Evolutionary conservation across 2,113 vertebrate species (phyloP), one percentile per base, ranked within the genome.

Genomic region (Zapus hudsonius): DNA sequence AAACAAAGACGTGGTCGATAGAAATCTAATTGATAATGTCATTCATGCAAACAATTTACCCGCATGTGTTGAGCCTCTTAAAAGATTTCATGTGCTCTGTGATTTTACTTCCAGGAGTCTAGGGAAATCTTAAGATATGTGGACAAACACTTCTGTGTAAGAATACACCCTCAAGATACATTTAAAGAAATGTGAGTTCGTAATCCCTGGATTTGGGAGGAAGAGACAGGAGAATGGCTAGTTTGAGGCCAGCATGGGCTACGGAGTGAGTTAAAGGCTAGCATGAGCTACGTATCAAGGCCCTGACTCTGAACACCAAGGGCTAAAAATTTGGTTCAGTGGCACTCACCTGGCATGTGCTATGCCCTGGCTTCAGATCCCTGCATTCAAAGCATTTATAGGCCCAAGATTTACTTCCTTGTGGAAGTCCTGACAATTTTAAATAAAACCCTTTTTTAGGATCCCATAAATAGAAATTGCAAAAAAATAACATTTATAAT

Each of bases 401-500:
- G 36, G 36, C 23, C 27, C 67, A 61, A 66, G 23, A 91, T 9
- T 81, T 67, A 78, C 15, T 59, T 55, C 86, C 84, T 66, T 73
- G 40, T 70, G 81, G 52, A 64, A 80, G n/a, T 52, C 36, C 19
- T 20, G 74, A 59, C 16, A 92, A 84, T 87, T 94, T 74, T 59
- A 82, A 29, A 57, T 80, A 5, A 33, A 40, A 66, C 33, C 66
- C 80, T 1, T 84, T 84, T 19, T n/a, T 55, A 64, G 29, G 84
- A 42, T 84, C 82, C 3, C 91, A 12, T 36, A 40, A 84, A 69
- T 84, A 29, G 40, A 88, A 95, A 88, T 42, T 33, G 33, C 29
- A 92, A 90, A 69, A 69, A 87, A 83, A 79, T 86, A 55, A 38
- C 27, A 90, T 78, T 82, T 76, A 73, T 3, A 7, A 66, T 88